Conservation (phyloP, 1,140 invertebrate genomes). For the Aphis gossypii region DNA sequence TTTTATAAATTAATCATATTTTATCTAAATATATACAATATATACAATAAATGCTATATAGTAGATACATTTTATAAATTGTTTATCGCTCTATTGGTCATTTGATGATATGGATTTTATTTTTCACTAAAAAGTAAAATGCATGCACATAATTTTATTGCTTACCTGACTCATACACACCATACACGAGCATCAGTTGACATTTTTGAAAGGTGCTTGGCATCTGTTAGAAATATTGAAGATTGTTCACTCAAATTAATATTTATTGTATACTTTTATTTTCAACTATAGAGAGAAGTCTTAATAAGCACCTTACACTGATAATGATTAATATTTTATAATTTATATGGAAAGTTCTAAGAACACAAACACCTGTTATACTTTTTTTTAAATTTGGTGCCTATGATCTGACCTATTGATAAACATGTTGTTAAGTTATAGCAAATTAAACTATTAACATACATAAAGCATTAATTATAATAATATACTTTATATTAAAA, state of each 20-base stretch:
- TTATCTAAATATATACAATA: background rate
- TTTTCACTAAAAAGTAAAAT: background rate
- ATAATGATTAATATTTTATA: background rate
- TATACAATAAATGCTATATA: background rate
- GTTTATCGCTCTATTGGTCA: background rate
- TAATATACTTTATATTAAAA: background rate
- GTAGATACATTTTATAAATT: background rate
- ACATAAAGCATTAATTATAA: background rate
- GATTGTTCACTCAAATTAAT: background rate
- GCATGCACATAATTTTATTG: background rate
- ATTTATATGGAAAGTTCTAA: background rate
- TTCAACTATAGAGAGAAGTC: background rate
- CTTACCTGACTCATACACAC: background rate
- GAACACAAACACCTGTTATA: background rate
- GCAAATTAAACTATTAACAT: background rate
- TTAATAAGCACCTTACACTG: background rate
- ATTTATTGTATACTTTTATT: no score
- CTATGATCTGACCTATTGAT: background rate
- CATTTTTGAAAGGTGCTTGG: background rate
- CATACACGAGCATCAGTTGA: no score
- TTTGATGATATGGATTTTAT: background rate
- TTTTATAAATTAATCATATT: background rate
- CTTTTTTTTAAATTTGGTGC: background rate
- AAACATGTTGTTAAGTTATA: no score
- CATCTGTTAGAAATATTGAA: background rate